Evolutionary conservation across 1,140 invertebrate species (phyloP), one percentile per base, ranked within the genome.

Genomic region (Stratiolaelaps scimitus): DNA sequence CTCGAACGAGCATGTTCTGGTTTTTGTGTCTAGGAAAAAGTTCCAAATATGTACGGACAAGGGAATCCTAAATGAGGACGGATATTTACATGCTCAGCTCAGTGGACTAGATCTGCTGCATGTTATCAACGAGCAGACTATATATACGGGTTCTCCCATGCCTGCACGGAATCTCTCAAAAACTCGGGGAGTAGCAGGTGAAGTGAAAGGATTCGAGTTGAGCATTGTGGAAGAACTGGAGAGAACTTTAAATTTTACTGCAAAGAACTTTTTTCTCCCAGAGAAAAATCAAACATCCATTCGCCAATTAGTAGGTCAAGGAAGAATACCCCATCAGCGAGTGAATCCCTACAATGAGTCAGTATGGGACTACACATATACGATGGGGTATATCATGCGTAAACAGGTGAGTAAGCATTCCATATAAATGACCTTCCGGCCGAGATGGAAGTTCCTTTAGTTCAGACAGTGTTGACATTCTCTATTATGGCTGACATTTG

Each of bases 1-100:
- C 28, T 48, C 47, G 19, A 48, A 19, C 4, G 47, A 23, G 19
- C 7, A 48, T 15, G 15, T 48, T 28, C 19, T 23, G 19, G 47
- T 28, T 19, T 48, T 48, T 28, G 15, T 28, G 7, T 48, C 47
- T 4, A 48, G 47, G 15, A 48, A 19, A 48, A 15, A 48, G 19
- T 48, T 48, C 28, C 47, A 48, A 48, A 48, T 48, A 19, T 48
- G 47, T 28, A 15, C 19, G 20, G 47, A 48, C 5, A 23, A 23
- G 19, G 47, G 47, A 15, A 48, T 48, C 15, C 47, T 48, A 19
- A 15, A 48, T 28, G 47, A 48, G 20, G 47, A 48, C 47, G 47
- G 47, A 19, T 48, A 19, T 19, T 4, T 6, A 19, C 47, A 48
- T 15, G 28, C 19, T 7, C 20, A 48, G 19, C 19, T 48, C 47